Conservation (phyloP, 2,113 vertebrate genomes). For the Odocoileus hemionus region DNA sequence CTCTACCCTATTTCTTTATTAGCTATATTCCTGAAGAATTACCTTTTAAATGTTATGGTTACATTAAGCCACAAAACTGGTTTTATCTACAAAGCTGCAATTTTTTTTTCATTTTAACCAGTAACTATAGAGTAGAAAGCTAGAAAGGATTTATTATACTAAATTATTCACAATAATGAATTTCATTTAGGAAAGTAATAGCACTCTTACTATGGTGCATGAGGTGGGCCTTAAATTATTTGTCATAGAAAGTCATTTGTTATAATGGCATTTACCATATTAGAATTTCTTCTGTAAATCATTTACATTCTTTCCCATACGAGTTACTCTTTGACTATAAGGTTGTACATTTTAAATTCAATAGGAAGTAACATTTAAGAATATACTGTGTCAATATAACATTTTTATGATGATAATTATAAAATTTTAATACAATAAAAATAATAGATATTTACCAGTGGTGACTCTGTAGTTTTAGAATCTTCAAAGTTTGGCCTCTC, state of each 20-base stretch:
- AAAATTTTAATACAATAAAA: neutral
- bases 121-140: neutral
- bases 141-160: neutral
- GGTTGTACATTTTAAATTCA: neutral
- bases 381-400: neutral
- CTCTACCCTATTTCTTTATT: neutral
- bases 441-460: slow-evolving; percentile 63
- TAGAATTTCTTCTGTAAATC: neutral
- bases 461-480: slow-evolving; percentile 14
- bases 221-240: neutral
- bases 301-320: neutral
- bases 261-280: neutral
- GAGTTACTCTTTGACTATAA: neutral
- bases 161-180: slow-evolving; percentile 22
- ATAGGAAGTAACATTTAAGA: neutral
- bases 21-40: neutral
- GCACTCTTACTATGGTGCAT: neutral
- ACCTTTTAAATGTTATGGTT: neutral
- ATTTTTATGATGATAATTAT: neutral
- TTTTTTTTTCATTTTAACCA: neutral
- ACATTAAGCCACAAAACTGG: neutral
- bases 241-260: neutral
- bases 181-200: neutral
- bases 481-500: neutral
- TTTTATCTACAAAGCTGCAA: neutral